Percentiles rank a stretch among this genome's conserved stretches.
These are phyloP conservation scores for Menidia menidia DNA, from an alignment of 2,797 vertebrate genomes.

Conservation along the genomic window DNA sequence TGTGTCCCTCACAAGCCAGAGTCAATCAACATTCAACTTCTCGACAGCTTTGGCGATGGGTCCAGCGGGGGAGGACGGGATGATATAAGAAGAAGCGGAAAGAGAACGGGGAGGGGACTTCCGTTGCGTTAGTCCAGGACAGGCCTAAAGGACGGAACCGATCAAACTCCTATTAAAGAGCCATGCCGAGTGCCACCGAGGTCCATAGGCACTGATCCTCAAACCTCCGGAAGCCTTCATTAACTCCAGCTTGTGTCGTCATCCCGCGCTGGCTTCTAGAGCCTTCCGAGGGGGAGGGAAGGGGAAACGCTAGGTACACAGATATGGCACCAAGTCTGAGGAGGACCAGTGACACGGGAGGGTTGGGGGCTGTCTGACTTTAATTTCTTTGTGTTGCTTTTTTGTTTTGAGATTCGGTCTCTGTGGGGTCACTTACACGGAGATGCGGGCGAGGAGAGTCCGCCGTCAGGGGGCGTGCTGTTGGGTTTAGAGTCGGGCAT, in stretches of 20 bases:
- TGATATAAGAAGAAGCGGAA: slow-evolving; percentile 48
- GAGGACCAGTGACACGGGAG: slow-evolving; percentile 65
- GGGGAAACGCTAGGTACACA: slow-evolving; percentile 60
- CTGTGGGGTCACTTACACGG: slow-evolving; percentile 93
- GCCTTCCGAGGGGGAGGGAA: slow-evolving; percentile 46
- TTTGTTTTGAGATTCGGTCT: slow-evolving; percentile 70
- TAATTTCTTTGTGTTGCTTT: slow-evolving; percentile 42
- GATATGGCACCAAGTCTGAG: slow-evolving; percentile 61
- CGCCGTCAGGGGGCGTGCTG: slow-evolving; percentile 89
- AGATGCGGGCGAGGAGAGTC: slow-evolving; percentile 93
- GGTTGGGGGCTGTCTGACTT: slow-evolving; percentile 49
- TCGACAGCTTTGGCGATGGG: slow-evolving; percentile 35
- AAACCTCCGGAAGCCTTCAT: slow-evolving; percentile 32
- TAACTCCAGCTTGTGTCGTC: slow-evolving; percentile 21
- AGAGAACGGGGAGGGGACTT: slow-evolving; percentile 31
- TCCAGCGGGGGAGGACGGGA: slow-evolving; percentile 43
- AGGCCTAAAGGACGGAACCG: slow-evolving; percentile 16
- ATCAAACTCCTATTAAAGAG: slow-evolving; percentile 44
- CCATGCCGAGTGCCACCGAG: slow-evolving; percentile 54
- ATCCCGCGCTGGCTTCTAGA: slow-evolving; percentile 32
- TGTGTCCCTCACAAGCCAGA: slow-evolving; percentile 54
- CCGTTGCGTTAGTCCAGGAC: slow-evolving; percentile 39
- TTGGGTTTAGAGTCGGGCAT: slow-evolving; percentile 94
- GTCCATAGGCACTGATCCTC: slow-evolving; percentile 38
- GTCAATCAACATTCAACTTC: slow-evolving; percentile 22